phyloP scores from a whole-genome alignment of 2,888 invertebrate species.

The Xestia sexstrigata region DNA sequence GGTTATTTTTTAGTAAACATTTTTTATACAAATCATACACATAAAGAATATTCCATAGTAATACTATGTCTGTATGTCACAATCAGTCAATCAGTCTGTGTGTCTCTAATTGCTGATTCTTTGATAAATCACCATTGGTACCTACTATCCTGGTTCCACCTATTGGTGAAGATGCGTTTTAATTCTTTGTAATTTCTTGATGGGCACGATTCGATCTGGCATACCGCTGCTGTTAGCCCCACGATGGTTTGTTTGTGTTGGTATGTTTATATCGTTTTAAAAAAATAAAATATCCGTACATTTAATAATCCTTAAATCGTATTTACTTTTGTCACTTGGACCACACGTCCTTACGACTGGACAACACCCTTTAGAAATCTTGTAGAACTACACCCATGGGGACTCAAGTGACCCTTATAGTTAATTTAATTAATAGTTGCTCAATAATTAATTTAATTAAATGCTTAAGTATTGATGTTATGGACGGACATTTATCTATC shows the following conservation, averaged over 20 bases:
- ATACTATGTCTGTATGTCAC: neutral
- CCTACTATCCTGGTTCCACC: too few relatives aligned
- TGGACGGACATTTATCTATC: constrained; percentile 8
- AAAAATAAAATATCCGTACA: neutral
- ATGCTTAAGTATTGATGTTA: constrained; percentile 34
- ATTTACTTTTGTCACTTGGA: constrained; percentile 44
- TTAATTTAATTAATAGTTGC: constrained; percentile 61
- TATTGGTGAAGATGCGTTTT: neutral
- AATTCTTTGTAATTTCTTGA: neutral
- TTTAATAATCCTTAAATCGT: neutral
- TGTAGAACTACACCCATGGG: constrained; percentile 67
- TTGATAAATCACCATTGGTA: neutral
- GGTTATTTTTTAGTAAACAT: too few relatives aligned
- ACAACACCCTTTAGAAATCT: constrained; percentile 70
- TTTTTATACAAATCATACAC: neutral
- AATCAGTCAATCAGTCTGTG: neutral
- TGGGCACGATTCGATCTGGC: neutral
- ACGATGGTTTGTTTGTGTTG: too few relatives aligned
- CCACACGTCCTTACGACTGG: constrained; percentile 44
- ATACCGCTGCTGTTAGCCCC: too few relatives aligned
- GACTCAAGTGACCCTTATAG: constrained; percentile 54
- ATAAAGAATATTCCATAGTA: neutral
- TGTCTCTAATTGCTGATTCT: neutral
- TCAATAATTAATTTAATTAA: constrained; percentile 61
- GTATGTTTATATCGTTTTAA: too few relatives aligned